Base-by-base conservation (phyloP, 2,113 vertebrate genomes). In the Neofelis nebulosa region DNA sequence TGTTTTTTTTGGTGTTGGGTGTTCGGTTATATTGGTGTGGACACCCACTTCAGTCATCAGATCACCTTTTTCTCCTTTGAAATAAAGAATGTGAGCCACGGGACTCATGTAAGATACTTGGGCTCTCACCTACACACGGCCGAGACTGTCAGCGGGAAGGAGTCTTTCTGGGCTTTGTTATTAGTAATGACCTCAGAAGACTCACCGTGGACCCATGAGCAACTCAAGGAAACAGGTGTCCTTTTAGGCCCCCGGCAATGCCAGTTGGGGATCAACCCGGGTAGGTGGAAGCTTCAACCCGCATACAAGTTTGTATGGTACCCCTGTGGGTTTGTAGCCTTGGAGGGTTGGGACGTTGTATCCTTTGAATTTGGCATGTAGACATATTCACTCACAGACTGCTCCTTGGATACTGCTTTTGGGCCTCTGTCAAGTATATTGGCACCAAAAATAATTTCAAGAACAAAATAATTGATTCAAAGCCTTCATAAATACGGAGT, bases 401-500 rank as follows among this genome's bases (percentile, higher is more conserved):
- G 7, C 45, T 74, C 68, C 45, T 57, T 65, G 55, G 29, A 63
- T 2, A 29, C 79, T 38, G 31, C 76, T 81, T 89, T 85, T 83
- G n/a, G 33, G 31, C 31, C 38, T 38, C 31, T 50, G 23, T 66
- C 73, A 57, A n/a, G 13, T 33, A 33, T 52, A 66, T n/a, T 7
- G 61, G 38, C 65, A 78, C 38, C 68, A 79, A 57, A 95, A 92
- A 66, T 27, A 61, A 88, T 31, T 29, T 94, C n/a, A 74, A 69
- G 81, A 93, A 66, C 50, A n/a, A 93, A 92, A 79, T 69, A 89
- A 94, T 52, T 91, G 89, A 69, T 68, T 79, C 79, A 36, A 68
- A 92, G 61, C 0, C 79, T 81, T 96, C 48, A 45, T 65, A 69
- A 95, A 85, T 31, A 83, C 5, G 7, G 57, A 69, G 31, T 94